phyloP scores from a whole-genome alignment of 2,113 vertebrate species.

The Mastomys coucha region DNA sequence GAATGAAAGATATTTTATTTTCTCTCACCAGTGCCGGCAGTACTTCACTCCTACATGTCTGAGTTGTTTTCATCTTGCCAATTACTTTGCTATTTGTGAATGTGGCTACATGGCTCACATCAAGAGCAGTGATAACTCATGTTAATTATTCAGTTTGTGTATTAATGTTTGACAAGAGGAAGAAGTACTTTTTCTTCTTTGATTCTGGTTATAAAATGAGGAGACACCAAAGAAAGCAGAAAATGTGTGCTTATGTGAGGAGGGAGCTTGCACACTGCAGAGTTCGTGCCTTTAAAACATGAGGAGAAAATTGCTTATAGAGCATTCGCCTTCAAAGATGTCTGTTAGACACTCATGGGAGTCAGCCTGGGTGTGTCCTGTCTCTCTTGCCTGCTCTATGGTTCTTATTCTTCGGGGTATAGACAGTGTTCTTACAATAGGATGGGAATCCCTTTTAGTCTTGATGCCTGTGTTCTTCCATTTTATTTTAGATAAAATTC shows the following conservation, averaged over 20 bases:
- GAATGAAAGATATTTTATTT: constrained; percentile 75
- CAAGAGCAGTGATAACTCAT: constrained; percentile 74
- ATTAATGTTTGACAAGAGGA: constrained; percentile 79
- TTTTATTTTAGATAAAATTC: neutral
- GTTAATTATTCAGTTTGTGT: constrained; percentile 81
- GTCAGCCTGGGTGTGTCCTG: fast-evolving
- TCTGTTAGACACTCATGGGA: fast-evolving
- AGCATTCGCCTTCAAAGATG: neutral
- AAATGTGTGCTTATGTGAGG: constrained; percentile 12
- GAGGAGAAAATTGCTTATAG: fast-evolving
- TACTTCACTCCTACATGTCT: constrained; percentile 75
- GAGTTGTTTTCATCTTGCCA: constrained; percentile 73
- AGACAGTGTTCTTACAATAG: neutral
- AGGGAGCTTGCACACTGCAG: neutral
- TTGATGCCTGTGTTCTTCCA: neutral
- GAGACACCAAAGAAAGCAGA: constrained; percentile 30
- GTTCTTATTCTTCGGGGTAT: fast-evolving
- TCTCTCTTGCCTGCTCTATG: fast-evolving
- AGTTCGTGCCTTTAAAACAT: neutral
- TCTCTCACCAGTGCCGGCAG: constrained; percentile 59
- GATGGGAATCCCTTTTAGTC: neutral
- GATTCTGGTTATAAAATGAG: constrained; percentile 67
- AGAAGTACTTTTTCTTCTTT: constrained; percentile 68
- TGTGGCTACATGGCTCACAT: constrained; percentile 74
- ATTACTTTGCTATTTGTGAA: constrained; percentile 72